Conservation (phyloP, 2,888 invertebrate genomes). For the Terebella lapidaria region DNA sequence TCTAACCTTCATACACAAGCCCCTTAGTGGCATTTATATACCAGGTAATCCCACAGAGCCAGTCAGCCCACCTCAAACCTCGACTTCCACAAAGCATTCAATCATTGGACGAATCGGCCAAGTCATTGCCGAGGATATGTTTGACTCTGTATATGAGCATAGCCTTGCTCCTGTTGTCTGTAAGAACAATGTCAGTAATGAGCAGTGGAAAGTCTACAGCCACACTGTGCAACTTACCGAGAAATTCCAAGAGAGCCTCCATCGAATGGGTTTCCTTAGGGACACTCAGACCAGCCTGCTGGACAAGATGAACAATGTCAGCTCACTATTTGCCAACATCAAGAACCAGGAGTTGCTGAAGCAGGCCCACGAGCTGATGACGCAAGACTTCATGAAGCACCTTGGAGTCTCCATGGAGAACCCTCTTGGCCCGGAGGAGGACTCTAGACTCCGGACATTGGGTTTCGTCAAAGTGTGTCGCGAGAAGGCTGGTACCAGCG, state of each 20-base stretch:
- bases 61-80: neutral
- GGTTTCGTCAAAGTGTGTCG: slow-evolving; percentile 17
- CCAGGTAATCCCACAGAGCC: neutral
- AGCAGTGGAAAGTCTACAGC: slow-evolving; percentile 20
- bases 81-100: too few relatives aligned
- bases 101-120: slow-evolving; percentile 15
- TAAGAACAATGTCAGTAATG: slow-evolving; percentile 3
- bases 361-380: slow-evolving; percentile 21
- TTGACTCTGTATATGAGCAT: slow-evolving; percentile 23
- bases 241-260: slow-evolving; percentile 20
- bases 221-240: slow-evolving; percentile 17
- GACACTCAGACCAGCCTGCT: slow-evolving; percentile 13
- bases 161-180: slow-evolving; percentile 22
- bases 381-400: slow-evolving; percentile 15
- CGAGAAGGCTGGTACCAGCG: slow-evolving; percentile 14
- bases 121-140: slow-evolving; percentile 14
- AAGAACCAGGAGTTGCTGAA: slow-evolving; percentile 23
- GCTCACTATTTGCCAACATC: slow-evolving; percentile 23
- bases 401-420: slow-evolving; percentile 16
- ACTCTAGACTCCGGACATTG: neutral
- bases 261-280: slow-evolving; percentile 15
- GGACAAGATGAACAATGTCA: slow-evolving; percentile 27
- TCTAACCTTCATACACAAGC: slow-evolving; percentile 19
- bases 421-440: slow-evolving; percentile 13
- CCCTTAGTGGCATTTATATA: slow-evolving; percentile 9